Evolutionary conservation across 1,140 invertebrate species (phyloP), one percentile per base, ranked within the genome.

Genomic region (Cephus cinctus): DNA sequence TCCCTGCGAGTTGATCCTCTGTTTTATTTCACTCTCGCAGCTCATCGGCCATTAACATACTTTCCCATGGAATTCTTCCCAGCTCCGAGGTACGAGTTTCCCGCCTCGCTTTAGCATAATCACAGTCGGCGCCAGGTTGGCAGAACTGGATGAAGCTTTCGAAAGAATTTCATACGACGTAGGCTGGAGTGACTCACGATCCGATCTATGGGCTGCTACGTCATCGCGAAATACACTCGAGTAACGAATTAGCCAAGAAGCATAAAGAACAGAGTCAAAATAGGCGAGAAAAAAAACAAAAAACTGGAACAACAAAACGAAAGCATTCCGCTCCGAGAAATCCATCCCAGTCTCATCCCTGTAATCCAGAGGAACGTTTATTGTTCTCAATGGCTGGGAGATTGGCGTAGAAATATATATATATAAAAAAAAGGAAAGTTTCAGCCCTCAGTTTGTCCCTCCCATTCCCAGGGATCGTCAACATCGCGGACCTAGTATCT

Each of bases 11-110:
- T 65, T 61, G 68, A 58, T 60, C 57, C 48, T 38, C 50, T 59
- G 61, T 73, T 71, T 75, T 73, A 73, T 75, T 72, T 71, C 67
- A 65, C 61, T 65, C 56, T 16, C 8, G 18, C 8, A 16, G 8
- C 34, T 35, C 34, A 61, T 52, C 59, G 56, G 60, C 65, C 61
- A 73, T 75, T 75, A 75, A 72, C 71, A 72, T 73, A 75, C 60
- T 70, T 72, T 44, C 62, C 53, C 40, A 49, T 45, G 57, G 34
- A 56, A 67, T 69, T 71, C 70, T 69, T 68, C 48, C 54, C 48
- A 65, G 59, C 69, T 65, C 57, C 42, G 43, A 14, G 36, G n/a
- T n/a, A n/a, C n/a, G n/a, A n/a, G n/a, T n/a, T n/a, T n/a, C n/a
- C n/a, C n/a, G n/a, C n/a, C n/a, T n/a, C n/a, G n/a, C n/a, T 57